phyloP scores from a whole-genome alignment of 1,140 invertebrate species.

The Octopus bimaculoides region DNA sequence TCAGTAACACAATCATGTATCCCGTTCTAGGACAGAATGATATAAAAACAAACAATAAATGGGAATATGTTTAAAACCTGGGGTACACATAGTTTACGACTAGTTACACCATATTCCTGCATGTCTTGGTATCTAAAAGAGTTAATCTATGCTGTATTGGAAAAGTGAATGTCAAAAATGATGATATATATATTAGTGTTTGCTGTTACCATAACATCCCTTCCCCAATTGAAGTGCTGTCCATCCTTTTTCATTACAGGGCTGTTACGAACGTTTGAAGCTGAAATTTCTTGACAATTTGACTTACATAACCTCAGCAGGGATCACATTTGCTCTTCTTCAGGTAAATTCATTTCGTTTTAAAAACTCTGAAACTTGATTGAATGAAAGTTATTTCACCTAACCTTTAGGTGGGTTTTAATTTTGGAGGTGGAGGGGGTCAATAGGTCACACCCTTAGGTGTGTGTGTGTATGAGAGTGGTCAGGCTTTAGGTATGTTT shows the following conservation, averaged over 20 bases:
- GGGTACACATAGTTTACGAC: background rate
- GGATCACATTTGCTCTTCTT: constrained; percentile 8
- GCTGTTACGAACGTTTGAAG: background rate
- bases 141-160: background rate
- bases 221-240: background rate
- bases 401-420: too few species aligned
- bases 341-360: background rate
- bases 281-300: background rate
- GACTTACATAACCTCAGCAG: constrained; percentile 7
- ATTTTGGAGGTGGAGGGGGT: too few species aligned
- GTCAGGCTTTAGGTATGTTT: too few species aligned
- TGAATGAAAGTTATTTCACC: background rate
- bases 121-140: background rate
- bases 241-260: background rate
- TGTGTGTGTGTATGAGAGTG: too few species aligned
- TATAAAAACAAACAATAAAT: background rate
- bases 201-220: background rate
- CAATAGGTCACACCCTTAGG: too few species aligned
- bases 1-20: too few species aligned
- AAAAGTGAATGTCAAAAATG: background rate
- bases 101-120: background rate
- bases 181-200: background rate
- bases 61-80: background rate
- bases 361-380: background rate
- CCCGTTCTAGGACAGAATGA: too few species aligned